These are phyloP conservation scores for Arion vulgaris DNA, from an alignment of 1,140 invertebrate genomes.

Conservation along the genomic window DNA sequence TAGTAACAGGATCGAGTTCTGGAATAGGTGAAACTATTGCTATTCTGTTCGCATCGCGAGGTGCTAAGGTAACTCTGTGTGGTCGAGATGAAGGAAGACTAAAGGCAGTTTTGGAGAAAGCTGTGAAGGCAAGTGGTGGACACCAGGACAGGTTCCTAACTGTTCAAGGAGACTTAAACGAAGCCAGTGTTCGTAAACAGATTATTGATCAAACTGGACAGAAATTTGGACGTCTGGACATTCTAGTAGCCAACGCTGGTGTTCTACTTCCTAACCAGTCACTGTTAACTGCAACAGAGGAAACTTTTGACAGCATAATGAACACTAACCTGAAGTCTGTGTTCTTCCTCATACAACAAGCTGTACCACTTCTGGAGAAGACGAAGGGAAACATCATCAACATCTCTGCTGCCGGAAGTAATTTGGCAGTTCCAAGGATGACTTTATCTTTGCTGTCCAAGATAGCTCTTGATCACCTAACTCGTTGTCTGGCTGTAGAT, in stretches of 20 bases:
- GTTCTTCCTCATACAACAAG: too few species aligned
- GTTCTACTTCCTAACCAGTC: not conserved
- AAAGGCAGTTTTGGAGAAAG: not conserved
- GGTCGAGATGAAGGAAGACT: slow-evolving; percentile 10
- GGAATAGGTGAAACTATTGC: slow-evolving; percentile 15
- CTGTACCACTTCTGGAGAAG: too few species aligned
- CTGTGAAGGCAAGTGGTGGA: too few species aligned
- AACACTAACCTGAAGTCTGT: too few species aligned
- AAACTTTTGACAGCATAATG: not conserved
- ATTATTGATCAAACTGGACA: not conserved
- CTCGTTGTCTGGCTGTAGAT: too few species aligned
- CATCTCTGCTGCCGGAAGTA: too few species aligned
- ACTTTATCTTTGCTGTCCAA: not conserved
- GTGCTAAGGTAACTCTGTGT: slow-evolving; percentile 4
- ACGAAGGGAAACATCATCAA: too few species aligned
- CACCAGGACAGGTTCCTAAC: too few species aligned
- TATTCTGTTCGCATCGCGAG: slow-evolving; percentile 3
- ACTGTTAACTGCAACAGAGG: not conserved
- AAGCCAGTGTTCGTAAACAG: not conserved
- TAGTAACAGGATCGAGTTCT: slow-evolving; percentile 19
- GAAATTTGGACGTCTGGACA: slow-evolving; percentile 16
- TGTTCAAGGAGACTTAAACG: too few species aligned
- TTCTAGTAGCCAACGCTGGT: too few species aligned
- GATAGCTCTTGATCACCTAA: too few species aligned
- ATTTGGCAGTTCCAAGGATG: not conserved